Base-by-base conservation (phyloP, 53 echinoderm and acorn worm species). In the Echinarachnius parma region DNA sequence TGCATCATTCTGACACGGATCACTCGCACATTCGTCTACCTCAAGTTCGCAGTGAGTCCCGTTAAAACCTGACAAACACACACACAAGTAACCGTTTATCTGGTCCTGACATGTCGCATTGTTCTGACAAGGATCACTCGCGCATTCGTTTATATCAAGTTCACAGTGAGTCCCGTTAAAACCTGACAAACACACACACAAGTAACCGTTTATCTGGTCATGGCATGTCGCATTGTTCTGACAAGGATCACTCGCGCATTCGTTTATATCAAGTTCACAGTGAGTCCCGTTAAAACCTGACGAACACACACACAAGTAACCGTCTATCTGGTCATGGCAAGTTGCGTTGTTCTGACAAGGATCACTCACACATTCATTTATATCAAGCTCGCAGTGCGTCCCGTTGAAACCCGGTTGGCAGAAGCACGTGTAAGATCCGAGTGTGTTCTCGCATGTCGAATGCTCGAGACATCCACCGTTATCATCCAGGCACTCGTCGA, bases 241-340 rank as follows among this genome's bases (percentile, higher is more conserved):
- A 59, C 92, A 87, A 0, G 92, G 92, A 21, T 81, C 66, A 32
- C 83, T 83, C 21, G 39, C 48, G 34, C 92, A 92, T 44, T 92
- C 92, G 22, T 87, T 59, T 34, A 81, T 84, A 26, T 92, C 78
- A 9, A 57, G 54, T 54, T 87, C 84, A 16, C 74, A 72, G 9
- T 25, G 23, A 2, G 27, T 27, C 3, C 74, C 74, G 35, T 55
- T 29, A 10, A 28, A 56, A 9, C 74, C 74, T 25, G 37, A 5
- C 16, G 23, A 2, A 56, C 74, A 72, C 16, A 9, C 18, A 26
- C 74, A 72, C 16, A 9, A 2, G 2, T 37, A 72, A 3, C 25
- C 31, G 39, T 36, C 34, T 27, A 72, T 39, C 16, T 9, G 16
- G 18, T 72, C 74, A 23, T 8, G 24, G 28, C 74, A 25, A 32